phyloP scores from a whole-genome alignment of 1,140 invertebrate species.

The Telenomus remus region DNA sequence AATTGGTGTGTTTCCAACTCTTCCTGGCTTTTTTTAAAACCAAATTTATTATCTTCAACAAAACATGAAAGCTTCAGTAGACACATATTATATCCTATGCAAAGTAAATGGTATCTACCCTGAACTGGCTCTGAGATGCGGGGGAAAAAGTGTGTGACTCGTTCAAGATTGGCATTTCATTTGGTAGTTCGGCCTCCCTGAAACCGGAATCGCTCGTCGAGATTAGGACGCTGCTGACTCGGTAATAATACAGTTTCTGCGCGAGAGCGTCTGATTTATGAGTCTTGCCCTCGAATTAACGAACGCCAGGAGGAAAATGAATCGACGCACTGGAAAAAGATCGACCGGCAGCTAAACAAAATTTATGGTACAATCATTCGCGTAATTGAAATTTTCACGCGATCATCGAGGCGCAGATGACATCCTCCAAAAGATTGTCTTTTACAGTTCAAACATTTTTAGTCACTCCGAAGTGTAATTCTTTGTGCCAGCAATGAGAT shows the following conservation, averaged over 20 bases:
- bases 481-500: slow-evolving; percentile 11
- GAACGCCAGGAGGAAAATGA: slow-evolving; percentile 38
- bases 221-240: slow-evolving; percentile 53
- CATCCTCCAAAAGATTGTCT: not conserved
- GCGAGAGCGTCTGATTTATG: slow-evolving; percentile 49
- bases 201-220: slow-evolving; percentile 56
- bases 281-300: slow-evolving; percentile 45
- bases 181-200: slow-evolving; percentile 55
- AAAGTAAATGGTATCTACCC: too few relatives aligned
- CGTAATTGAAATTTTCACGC: not conserved
- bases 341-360: slow-evolving; percentile 18
- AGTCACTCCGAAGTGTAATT: not conserved
- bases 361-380: slow-evolving; percentile 49
- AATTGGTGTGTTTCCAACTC: too few relatives aligned
- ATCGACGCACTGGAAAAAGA: slow-evolving; percentile 12
- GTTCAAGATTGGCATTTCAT: slow-evolving; percentile 68
- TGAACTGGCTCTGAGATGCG: not conserved
- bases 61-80: too few relatives aligned
- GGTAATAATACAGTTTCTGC: slow-evolving; percentile 55
- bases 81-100: too few relatives aligned
- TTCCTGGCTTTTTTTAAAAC: too few relatives aligned
- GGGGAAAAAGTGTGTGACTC: slow-evolving; percentile 60
- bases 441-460: not conserved
- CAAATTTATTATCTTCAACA: too few relatives aligned
- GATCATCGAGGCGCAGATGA: slow-evolving; percentile 33